Percentiles rank a stretch among this genome's conserved stretches.
phyloP scores from a whole-genome alignment of 30 jellyfish, hydroid and myxozoan genomes.

The Cassiopea andromeda region DNA sequence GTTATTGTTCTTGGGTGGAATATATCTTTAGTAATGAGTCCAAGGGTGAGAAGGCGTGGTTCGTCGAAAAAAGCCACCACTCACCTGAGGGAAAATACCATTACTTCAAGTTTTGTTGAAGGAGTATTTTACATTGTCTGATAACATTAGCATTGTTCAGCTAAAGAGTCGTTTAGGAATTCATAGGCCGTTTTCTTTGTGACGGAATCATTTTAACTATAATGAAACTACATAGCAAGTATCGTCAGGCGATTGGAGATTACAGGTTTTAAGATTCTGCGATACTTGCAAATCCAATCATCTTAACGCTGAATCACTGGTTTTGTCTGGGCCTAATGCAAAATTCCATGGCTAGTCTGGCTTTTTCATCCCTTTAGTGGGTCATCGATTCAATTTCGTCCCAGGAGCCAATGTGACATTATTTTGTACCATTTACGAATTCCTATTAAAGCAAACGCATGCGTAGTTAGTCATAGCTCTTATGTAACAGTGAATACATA shows the following conservation, averaged over 20 bases:
- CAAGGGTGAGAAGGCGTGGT: conserved; percentile 41
- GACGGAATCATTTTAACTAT: conserved; percentile 8
- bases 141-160: conserved; percentile 11
- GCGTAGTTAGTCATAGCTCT: too few relatives aligned
- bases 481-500: too few relatives aligned
- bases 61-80: background rate
- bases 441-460: too few relatives aligned
- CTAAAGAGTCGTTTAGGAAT: conserved; percentile 1
- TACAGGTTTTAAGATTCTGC: background rate
- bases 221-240: background rate
- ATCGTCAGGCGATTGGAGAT: conserved; percentile 1
- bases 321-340: background rate
- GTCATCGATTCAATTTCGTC: background rate
- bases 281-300: background rate
- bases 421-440: too few relatives aligned
- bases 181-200: background rate
- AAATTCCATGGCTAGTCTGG: background rate
- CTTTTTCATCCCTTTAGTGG: background rate
- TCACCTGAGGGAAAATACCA: conserved; percentile 33
- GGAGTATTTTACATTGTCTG: background rate
- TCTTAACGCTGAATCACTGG: background rate
- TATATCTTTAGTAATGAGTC: background rate
- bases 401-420: background rate
- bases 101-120: conserved; percentile 6
- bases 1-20: background rate